Base-by-base conservation (phyloP, 1,140 invertebrate species). In the Mactra quadrangularis region DNA sequence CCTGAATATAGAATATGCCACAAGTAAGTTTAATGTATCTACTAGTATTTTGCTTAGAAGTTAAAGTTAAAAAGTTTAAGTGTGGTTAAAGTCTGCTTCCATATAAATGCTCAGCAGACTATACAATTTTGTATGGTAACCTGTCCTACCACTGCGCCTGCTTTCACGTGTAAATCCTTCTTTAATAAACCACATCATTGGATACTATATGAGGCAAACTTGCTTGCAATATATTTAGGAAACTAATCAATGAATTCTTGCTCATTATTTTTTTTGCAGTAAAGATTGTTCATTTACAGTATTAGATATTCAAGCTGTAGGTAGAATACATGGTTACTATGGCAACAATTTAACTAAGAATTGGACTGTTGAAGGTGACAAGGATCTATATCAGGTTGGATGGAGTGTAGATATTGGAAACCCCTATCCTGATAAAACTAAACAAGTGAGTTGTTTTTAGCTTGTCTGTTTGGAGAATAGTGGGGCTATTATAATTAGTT, bases 1-100 rank as follows among this genome's bases (percentile, higher is more conserved):
- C 88, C 89, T 64, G 70, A 81, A 22, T 86, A 57, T 57, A 78
- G 89, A 53, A 82, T 60, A 29, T 90, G 89, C 87, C 52, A 52
- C 1, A 47, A 62, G 87, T 88, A 83, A 84, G 85, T 78, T 38
- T 47, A n/a, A n/a, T n/a, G n/a, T n/a, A n/a, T n/a, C n/a, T n/a
- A n/a, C n/a, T n/a, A n/a, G n/a, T n/a, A n/a, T n/a, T n/a, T n/a
- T n/a, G n/a, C n/a, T n/a, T n/a, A n/a, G n/a, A n/a, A n/a, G n/a
- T n/a, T n/a, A n/a, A n/a, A n/a, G n/a, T n/a, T n/a, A n/a, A n/a
- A n/a, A n/a, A n/a, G n/a, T n/a, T n/a, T n/a, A n/a, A n/a, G n/a
- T n/a, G n/a, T n/a, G n/a, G n/a, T n/a, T n/a, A n/a, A n/a, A n/a
- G n/a, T n/a, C n/a, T n/a, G n/a, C n/a, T n/a, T n/a, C n/a, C n/a